Evolutionary conservation across 2,113 vertebrate genomes (phyloP).

Genomic region (Corythoichthys intestinalis): DNA sequence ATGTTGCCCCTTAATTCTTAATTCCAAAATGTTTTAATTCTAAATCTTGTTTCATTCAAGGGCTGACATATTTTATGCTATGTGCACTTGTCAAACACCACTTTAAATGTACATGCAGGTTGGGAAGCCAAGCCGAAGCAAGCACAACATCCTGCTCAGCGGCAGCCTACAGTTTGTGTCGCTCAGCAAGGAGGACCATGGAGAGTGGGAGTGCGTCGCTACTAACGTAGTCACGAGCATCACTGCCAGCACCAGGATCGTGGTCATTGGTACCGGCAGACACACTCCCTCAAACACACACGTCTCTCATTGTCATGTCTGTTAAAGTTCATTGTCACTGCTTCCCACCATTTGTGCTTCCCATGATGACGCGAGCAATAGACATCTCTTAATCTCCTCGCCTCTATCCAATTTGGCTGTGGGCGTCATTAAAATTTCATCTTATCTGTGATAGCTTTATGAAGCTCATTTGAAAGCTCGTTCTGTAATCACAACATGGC

Average conservation of each 20-base stretch:
- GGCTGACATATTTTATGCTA: neutral
- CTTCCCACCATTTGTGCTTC: slow-evolving; percentile 17
- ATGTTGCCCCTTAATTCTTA: no score
- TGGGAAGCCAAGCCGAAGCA: slow-evolving; percentile 98
- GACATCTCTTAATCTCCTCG: slow-evolving; percentile 23
- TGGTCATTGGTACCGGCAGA: slow-evolving; percentile 84
- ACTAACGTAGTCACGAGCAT: slow-evolving; percentile 98
- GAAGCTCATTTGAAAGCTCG: slow-evolving; percentile 30
- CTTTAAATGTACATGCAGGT: slow-evolving; percentile 75
- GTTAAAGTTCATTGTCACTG: slow-evolving; percentile 10
- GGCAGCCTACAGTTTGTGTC: slow-evolving; percentile 96
- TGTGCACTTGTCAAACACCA: neutral
- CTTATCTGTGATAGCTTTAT: slow-evolving; percentile 36
- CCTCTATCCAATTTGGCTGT: slow-evolving; percentile 25
- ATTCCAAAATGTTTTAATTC: no score
- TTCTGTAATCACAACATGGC: slow-evolving; percentile 14
- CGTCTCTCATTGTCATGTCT: slow-evolving; percentile 21
- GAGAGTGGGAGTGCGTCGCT: slow-evolving; percentile 98
- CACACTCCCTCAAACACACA: neutral
- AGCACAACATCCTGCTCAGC: slow-evolving; percentile 92
- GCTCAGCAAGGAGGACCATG: slow-evolving; percentile 97
- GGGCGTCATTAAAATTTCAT: slow-evolving; percentile 42
- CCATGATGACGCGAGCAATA: slow-evolving; percentile 11
- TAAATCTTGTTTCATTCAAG: no score
- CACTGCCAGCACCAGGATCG: slow-evolving; percentile 97